A percentile compares a stretch with the other conserved stretches of the same genome.
These are phyloP conservation scores for Aquatica leii DNA, from an alignment of 2,888 invertebrate species.

Conservation along the genomic window DNA sequence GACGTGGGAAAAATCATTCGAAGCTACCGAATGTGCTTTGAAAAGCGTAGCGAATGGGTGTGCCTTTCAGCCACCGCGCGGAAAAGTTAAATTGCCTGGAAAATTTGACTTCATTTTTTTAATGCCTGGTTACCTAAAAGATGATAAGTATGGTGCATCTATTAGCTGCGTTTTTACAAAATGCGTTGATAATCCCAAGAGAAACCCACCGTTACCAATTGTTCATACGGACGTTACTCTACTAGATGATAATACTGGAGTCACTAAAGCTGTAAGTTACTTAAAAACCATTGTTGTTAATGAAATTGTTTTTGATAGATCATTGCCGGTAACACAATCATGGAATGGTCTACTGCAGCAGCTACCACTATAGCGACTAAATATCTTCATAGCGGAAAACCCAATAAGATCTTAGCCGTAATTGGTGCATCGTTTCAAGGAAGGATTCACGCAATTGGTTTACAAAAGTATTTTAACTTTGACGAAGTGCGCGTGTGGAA, in stretches of 20 bases:
- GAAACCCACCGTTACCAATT: constrained; percentile 54
- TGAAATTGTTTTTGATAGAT: constrained; percentile 52
- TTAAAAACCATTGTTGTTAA: too few relatives aligned
- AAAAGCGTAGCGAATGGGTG: constrained; percentile 48
- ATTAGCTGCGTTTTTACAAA: constrained; percentile 63
- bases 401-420: constrained; percentile 57
- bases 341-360: constrained; percentile 66
- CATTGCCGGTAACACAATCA: constrained; percentile 64
- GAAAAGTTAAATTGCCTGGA: constrained; percentile 46
- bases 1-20: constrained; percentile 57
- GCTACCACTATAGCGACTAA: constrained; percentile 67
- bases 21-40: constrained; percentile 59
- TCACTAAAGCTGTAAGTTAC: constrained; percentile 56
- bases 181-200: constrained; percentile 55
- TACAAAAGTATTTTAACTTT: constrained; percentile 61
- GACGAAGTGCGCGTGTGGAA: constrained; percentile 66
- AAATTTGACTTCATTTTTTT: constrained; percentile 51
- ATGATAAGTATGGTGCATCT: constrained; percentile 47
- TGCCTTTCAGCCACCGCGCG: constrained; percentile 55
- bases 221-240: constrained; percentile 61
- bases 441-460: constrained; percentile 62
- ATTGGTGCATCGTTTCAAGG: constrained; percentile 66
- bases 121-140: constrained; percentile 62
- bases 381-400: constrained; percentile 56
- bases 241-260: constrained; percentile 59